These are phyloP conservation scores for Thrips palmi DNA, from an alignment of 1,140 invertebrate species.

Conservation along the genomic window DNA sequence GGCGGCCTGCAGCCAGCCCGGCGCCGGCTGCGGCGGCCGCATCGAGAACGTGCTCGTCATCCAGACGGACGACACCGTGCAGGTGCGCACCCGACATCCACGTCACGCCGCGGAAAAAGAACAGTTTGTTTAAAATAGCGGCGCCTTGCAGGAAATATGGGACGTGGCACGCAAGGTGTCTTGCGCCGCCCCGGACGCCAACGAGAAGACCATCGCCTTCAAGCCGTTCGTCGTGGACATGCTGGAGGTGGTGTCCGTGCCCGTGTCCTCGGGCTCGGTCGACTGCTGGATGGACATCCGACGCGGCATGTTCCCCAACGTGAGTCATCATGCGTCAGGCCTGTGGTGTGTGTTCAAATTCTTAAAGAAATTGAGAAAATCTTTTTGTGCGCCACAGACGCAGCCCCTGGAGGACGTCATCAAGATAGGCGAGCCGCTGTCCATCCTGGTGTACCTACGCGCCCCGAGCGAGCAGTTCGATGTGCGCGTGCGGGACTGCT, in stretches of 20 bases:
- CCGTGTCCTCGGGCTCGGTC: conserved; percentile 34
- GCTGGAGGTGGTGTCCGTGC: conserved; percentile 45
- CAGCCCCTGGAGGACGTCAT: conserved; percentile 37
- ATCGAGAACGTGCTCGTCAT: conserved; percentile 43
- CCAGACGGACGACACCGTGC: conserved; percentile 40
- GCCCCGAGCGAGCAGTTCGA: conserved; percentile 42
- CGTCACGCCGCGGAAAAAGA: not conserved
- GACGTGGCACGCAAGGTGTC: conserved; percentile 39
- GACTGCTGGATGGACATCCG: conserved; percentile 65
- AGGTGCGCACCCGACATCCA: conserved; percentile 21
- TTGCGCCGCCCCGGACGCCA: conserved; percentile 28
- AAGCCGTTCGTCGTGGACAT: conserved; percentile 52
- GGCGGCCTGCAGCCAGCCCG: conserved; percentile 13
- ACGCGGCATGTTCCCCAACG: conserved; percentile 43
- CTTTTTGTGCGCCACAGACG: conserved; percentile 23
- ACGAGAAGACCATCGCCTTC: conserved; percentile 40
- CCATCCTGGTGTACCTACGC: conserved; percentile 46
- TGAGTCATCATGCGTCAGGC: conserved; percentile 21
- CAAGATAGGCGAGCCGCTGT: conserved; percentile 49
- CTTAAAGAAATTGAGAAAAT: conserved; percentile 6
- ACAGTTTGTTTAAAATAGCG: conserved; percentile 1
- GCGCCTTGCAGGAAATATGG: conserved; percentile 29
- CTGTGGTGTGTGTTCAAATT: not conserved
- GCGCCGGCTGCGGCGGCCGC: conserved; percentile 33
- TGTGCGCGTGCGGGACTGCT: conserved; percentile 48